phyloP scores from a whole-genome alignment of 2,113 vertebrate species.

The Pelusios castaneus region DNA sequence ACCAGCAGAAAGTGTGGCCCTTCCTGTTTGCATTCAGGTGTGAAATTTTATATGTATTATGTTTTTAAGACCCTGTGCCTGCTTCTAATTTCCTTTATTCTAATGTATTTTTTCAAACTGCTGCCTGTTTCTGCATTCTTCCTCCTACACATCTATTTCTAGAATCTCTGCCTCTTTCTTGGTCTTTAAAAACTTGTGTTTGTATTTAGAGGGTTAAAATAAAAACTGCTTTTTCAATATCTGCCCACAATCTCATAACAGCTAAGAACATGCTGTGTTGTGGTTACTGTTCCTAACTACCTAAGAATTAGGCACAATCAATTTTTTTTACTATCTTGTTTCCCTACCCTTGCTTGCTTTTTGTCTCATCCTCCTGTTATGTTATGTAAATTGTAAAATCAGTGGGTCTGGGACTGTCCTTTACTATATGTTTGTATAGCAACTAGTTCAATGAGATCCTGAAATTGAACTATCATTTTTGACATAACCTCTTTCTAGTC shows the following conservation, averaged over 20 bases:
- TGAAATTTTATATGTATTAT: not conserved
- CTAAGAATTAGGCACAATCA: not conserved
- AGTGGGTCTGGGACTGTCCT: not conserved
- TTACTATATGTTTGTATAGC: not conserved
- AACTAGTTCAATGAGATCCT: fast-evolving
- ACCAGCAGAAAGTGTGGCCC: conserved; percentile 31
- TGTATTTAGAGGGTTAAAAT: too few species aligned
- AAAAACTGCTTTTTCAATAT: not conserved
- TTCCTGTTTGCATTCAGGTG: conserved; percentile 24
- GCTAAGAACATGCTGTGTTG: not conserved
- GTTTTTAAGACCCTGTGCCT: not conserved
- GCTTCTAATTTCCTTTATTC: not conserved
- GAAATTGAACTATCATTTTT: not conserved
- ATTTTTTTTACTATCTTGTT: not conserved
- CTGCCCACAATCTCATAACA: fast-evolving
- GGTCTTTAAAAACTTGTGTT: fast-evolving
- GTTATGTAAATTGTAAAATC: not conserved
- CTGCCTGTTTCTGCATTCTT: not conserved
- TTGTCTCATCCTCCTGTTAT: not conserved
- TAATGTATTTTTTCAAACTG: not conserved
- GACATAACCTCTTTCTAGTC: not conserved
- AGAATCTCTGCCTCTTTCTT: not conserved
- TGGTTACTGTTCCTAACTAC: not conserved
- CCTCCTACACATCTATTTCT: not conserved
- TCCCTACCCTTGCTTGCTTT: fast-evolving